Evolutionary conservation across 1,140 invertebrate genomes (phyloP).

Genomic region (Drosophila lowei): DNA sequence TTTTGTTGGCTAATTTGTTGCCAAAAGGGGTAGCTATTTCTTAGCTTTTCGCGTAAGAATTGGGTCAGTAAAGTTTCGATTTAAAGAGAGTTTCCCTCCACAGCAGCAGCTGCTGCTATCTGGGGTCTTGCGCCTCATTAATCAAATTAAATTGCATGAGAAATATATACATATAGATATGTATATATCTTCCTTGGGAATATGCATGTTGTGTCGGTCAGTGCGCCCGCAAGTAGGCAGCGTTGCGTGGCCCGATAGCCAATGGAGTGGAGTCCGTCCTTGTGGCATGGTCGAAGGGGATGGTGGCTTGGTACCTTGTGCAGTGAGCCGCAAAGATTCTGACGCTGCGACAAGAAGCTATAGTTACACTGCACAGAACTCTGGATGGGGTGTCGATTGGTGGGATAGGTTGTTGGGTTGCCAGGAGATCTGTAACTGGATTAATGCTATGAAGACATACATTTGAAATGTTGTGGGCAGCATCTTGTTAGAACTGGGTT

Average conservation of each 20-base stretch:
- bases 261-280: neutral
- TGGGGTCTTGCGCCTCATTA: constrained; percentile 66
- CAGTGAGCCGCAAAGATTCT: constrained; percentile 42
- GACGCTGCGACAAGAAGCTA: constrained; percentile 7
- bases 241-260: constrained; percentile 25
- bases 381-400: no score
- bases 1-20: neutral
- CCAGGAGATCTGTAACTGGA: no score
- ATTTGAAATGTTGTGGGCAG: no score
- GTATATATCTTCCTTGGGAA: neutral
- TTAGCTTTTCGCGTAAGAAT: neutral
- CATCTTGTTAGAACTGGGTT: no score
- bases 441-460: no score
- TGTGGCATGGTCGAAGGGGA: neutral
- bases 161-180: constrained; percentile 12
- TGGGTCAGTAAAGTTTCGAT: constrained; percentile 43
- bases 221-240: constrained; percentile 32
- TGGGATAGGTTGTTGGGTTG: no score
- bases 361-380: neutral
- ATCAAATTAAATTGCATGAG: constrained; percentile 69
- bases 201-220: constrained; percentile 33
- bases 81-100: constrained; percentile 8
- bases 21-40: neutral
- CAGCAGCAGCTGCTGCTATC: constrained; percentile 46
- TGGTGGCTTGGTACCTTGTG: neutral